Conservation (phyloP, 2,888 invertebrate species). For the Danaus chrysippus region DNA sequence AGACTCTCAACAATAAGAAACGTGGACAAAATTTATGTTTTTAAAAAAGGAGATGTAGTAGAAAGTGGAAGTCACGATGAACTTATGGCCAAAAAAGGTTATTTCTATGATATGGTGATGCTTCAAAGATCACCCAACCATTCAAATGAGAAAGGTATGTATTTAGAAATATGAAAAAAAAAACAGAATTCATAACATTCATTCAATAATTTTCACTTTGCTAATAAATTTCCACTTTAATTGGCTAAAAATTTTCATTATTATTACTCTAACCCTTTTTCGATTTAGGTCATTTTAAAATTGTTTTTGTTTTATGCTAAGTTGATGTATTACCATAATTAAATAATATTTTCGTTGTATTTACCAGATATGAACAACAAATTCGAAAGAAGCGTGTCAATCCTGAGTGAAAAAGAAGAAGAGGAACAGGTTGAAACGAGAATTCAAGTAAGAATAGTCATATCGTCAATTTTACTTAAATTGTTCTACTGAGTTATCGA, state of each 20-base stretch:
- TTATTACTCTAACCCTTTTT: no score
- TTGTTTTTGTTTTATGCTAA: no score
- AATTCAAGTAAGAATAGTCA: slow-evolving; percentile 40
- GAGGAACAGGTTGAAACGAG: slow-evolving; percentile 47
- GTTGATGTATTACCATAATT: no score
- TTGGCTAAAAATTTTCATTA: no score
- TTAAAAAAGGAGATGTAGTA: slow-evolving; percentile 82
- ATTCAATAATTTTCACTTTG: no score
- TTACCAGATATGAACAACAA: slow-evolving; percentile 12
- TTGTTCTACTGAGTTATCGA: neutral
- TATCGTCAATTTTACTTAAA: neutral
- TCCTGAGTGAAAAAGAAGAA: slow-evolving; percentile 57
- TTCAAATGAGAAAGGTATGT: slow-evolving; percentile 35
- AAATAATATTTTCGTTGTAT: no score
- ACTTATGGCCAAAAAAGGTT: slow-evolving; percentile 81
- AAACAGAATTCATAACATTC: no score
- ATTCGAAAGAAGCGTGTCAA: slow-evolving; percentile 49
- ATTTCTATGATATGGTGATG: slow-evolving; percentile 85
- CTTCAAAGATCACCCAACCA: slow-evolving; percentile 75
- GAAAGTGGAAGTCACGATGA: slow-evolving; percentile 85
- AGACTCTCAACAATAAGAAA: slow-evolving; percentile 85
- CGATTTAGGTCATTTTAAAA: neutral
- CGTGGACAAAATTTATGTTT: slow-evolving; percentile 86
- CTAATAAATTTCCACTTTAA: no score
- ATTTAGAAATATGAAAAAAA: neutral